These are phyloP conservation scores for Varecia variegata DNA, from an alignment of 2,797 vertebrate genomes.

Conservation along the genomic window DNA sequence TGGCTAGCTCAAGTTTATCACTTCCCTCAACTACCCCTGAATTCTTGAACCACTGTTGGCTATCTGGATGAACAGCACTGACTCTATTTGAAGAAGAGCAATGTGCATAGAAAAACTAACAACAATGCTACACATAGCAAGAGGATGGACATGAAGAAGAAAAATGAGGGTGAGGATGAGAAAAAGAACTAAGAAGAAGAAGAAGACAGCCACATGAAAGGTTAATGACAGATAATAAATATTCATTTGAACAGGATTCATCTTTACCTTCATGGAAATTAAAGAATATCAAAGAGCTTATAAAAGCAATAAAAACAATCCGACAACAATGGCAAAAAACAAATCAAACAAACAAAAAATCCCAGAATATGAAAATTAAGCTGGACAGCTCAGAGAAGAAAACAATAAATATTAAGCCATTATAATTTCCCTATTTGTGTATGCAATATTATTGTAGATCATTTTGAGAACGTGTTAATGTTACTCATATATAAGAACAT, in stretches of 20 bases:
- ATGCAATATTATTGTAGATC: neutral
- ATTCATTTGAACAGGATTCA: neutral
- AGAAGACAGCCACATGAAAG: neutral
- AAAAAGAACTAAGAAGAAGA: neutral
- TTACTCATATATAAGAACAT: neutral
- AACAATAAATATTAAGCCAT: neutral
- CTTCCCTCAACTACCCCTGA: neutral
- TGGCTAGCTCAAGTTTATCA: neutral
- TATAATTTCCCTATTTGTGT: neutral
- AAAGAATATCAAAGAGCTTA: neutral
- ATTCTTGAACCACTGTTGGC: neutral
- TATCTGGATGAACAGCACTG: neutral
- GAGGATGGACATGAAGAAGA: neutral
- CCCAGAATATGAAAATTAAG: neutral
- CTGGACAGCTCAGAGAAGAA: neutral
- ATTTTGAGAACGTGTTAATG: neutral
- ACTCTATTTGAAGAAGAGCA: neutral
- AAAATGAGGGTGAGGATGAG: neutral
- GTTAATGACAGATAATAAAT: neutral
- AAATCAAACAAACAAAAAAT: neutral
- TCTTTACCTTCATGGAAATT: neutral
- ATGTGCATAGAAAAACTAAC: neutral
- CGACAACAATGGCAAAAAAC: neutral
- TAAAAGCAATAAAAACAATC: neutral
- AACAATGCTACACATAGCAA: neutral